These are phyloP conservation scores for Hymenochirus boettgeri DNA, from an alignment of 2,113 vertebrate genomes.

Conservation along the genomic window DNA sequence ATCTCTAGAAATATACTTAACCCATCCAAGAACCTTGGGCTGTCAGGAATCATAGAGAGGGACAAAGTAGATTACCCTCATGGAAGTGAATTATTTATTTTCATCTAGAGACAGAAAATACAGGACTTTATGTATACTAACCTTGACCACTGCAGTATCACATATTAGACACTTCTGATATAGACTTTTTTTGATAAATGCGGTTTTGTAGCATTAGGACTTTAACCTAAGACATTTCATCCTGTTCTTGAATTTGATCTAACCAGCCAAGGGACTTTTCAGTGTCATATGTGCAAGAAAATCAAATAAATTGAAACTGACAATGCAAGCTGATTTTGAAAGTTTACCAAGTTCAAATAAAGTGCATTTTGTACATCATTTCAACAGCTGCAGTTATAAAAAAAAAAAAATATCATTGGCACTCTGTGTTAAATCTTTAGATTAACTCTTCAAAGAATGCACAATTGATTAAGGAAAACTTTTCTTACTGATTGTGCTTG, in stretches of 20 bases:
- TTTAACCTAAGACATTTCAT: neutral
- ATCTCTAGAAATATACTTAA: too few relatives aligned
- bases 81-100: too few relatives aligned
- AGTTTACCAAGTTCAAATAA: constrained; percentile 40
- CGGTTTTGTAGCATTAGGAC: neutral
- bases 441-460: too few relatives aligned
- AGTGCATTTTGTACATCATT: constrained; percentile 35
- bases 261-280: constrained; percentile 16
- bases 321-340: constrained; percentile 30
- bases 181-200: neutral
- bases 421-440: neutral
- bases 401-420: constrained; percentile 7
- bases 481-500: too few relatives aligned
- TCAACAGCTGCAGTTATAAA: constrained; percentile 12
- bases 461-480: too few relatives aligned
- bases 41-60: too few relatives aligned
- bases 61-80: too few relatives aligned
- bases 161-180: too few relatives aligned
- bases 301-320: constrained; percentile 38
- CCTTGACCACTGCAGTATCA: neutral
- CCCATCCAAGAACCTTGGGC: too few relatives aligned
- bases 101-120: too few relatives aligned
- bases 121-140: neutral
- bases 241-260: neutral
- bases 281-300: constrained; percentile 24